A percentile compares a stretch with the other conserved stretches of the same genome.
phyloP scores from a whole-genome alignment of 2,797 vertebrate genomes.

The Lepilemur septentrionalis region DNA sequence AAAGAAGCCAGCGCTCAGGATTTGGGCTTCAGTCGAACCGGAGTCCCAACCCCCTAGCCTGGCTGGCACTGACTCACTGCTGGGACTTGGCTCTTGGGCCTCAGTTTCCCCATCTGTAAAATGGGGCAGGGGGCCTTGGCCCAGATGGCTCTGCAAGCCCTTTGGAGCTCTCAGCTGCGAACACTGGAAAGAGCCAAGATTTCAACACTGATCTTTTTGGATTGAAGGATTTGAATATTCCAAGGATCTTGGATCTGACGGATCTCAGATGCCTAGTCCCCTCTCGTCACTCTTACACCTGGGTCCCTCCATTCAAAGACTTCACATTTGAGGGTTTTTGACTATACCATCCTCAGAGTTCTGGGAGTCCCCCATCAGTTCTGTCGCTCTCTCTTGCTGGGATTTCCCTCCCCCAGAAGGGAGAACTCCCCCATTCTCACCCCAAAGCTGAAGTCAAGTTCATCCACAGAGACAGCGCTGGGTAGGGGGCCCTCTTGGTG shows the following conservation, averaged over 20 bases:
- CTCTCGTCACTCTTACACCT: neutral
- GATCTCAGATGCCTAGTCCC: neutral
- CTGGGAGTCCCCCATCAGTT: fast-evolving
- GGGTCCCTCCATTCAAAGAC: neutral
- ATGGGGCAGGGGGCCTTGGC: neutral
- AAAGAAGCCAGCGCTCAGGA: neutral
- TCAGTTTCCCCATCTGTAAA: constrained; percentile 49
- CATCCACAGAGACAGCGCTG: neutral
- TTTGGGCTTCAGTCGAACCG: neutral
- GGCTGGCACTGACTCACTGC: neutral
- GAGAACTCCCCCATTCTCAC: neutral
- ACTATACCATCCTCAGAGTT: neutral
- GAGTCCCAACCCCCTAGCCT: neutral
- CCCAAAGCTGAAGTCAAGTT: neutral
- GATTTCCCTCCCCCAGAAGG: neutral
- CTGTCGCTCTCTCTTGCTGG: neutral
- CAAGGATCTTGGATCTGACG: neutral
- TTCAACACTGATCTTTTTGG: neutral
- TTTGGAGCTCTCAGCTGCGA: neutral
- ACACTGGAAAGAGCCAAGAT: neutral
- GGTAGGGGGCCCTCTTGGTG: neutral
- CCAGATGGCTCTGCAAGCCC: neutral
- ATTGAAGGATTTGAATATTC: neutral
- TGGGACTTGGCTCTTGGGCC: neutral
- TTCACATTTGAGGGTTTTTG: neutral